A percentile compares a stretch with the other conserved stretches of the same genome.
phyloP scores from a whole-genome alignment of 1,140 invertebrate species.

The Hyles euphorbiae region DNA sequence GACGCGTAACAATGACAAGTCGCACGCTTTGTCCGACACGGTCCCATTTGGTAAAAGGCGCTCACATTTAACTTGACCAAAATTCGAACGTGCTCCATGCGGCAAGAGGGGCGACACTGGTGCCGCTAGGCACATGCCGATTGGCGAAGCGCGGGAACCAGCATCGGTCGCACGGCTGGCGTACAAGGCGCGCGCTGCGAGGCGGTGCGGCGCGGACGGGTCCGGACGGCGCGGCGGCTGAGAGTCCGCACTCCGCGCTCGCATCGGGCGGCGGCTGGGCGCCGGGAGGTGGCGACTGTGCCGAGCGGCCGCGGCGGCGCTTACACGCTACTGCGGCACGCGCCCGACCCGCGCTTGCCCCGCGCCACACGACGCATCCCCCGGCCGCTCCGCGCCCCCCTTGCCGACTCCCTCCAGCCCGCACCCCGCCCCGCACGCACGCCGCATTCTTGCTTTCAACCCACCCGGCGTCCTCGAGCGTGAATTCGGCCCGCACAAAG shows the following conservation, averaged over 20 bases:
- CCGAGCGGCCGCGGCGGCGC: constrained; percentile 54
- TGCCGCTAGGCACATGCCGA: constrained; percentile 6
- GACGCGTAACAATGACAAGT: constrained; percentile 13
- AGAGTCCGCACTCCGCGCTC: constrained; percentile 34
- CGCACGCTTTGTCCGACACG: constrained; percentile 15
- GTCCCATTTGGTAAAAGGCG: constrained; percentile 11
- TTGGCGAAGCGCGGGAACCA: constrained; percentile 27
- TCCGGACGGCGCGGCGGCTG: constrained; percentile 26
- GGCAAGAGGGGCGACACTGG: constrained; percentile 11
- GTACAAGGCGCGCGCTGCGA: background rate
- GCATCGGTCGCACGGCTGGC: constrained; percentile 2
- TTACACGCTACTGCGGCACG: constrained; percentile 68
- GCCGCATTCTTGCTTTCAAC: constrained; percentile 61
- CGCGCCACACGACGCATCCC: constrained; percentile 40
- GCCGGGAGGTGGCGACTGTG: constrained; percentile 31
- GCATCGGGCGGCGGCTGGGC: constrained; percentile 35
- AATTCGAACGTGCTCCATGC: constrained; percentile 18
- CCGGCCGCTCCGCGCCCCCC: constrained; percentile 26
- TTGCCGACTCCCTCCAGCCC: constrained; percentile 21
- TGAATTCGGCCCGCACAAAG: constrained; percentile 53
- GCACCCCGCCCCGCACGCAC: constrained; percentile 57
- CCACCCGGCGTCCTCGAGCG: constrained; percentile 29
- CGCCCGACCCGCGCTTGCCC: constrained; percentile 33
- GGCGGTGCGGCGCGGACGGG: constrained; percentile 1
- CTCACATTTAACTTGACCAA: constrained; percentile 14